Evolutionary conservation across 2,888 invertebrate genomes (phyloP).

Genomic region (Tachystola acroxantha): DNA sequence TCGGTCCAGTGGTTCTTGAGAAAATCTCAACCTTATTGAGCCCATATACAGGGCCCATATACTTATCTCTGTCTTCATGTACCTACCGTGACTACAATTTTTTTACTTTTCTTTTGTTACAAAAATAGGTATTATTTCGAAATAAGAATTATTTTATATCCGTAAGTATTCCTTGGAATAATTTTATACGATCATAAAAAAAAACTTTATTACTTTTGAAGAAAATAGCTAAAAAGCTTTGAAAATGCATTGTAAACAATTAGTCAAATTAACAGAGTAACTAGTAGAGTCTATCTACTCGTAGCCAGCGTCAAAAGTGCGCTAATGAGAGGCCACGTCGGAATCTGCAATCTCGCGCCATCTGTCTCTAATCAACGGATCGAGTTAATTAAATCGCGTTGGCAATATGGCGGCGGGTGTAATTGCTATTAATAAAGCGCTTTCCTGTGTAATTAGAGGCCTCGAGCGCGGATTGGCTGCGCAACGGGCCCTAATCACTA

Average conservation of each 20-base stretch:
- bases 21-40: no score
- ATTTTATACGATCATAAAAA: no score
- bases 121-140: no score
- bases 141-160: no score
- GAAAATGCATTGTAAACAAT: background rate
- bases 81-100: no score
- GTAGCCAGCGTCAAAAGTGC: conserved; percentile 2
- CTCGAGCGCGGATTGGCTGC: conserved; percentile 65
- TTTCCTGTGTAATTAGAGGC: conserved; percentile 74
- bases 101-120: no score
- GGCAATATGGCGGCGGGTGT: conserved; percentile 74
- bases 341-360: conserved; percentile 67
- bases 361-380: conserved; percentile 76
- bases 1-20: no score
- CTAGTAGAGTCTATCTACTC: background rate
- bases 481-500: conserved; percentile 65
- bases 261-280: background rate
- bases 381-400: conserved; percentile 75
- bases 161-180: no score
- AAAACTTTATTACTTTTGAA: no score
- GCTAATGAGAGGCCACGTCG: conserved; percentile 52
- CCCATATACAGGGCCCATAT: no score
- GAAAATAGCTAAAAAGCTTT: no score
- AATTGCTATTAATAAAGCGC: conserved; percentile 78
- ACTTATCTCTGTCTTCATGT: no score